Conservation (phyloP, 2,888 invertebrate species). For the Drosophila nigricruria region DNA sequence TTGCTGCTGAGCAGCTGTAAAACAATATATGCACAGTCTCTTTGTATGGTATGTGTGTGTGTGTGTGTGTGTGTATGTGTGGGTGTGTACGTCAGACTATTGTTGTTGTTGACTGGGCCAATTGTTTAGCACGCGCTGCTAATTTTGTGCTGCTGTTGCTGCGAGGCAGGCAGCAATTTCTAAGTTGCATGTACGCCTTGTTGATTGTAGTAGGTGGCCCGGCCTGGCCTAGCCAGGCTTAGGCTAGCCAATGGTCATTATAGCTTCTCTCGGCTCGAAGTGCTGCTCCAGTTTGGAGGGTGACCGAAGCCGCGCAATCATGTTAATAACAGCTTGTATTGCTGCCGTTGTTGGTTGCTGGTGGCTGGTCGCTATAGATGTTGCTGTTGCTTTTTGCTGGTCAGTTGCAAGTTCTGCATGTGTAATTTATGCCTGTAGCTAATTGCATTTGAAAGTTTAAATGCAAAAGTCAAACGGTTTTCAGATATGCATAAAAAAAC, state of each 20-base stretch:
- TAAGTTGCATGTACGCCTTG: constrained; percentile 82
- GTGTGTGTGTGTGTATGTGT: constrained; percentile 28
- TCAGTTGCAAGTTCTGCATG: constrained; percentile 64
- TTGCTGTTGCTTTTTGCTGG: constrained; percentile 53
- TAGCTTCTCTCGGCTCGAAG: constrained; percentile 17
- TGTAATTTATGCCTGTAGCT: constrained; percentile 76
- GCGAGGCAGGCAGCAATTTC: constrained; percentile 78
- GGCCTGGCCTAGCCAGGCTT: constrained; percentile 14
- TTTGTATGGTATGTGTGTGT: constrained; percentile 21
- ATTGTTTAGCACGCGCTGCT: constrained; percentile 81
- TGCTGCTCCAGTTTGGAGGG: constrained; percentile 54
- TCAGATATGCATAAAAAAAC: constrained; percentile 72
- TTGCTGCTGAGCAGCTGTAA: constrained; percentile 69
- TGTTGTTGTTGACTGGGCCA: constrained; percentile 66
- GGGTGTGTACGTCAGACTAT: constrained; percentile 55
- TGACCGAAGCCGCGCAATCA: constrained; percentile 69
- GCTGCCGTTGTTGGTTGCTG: constrained; percentile 45
- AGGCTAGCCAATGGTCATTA: constrained; percentile 52
- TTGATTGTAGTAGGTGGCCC: constrained; percentile 79
- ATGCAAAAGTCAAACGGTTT: constrained; percentile 81
- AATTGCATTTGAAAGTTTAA: constrained; percentile 79
- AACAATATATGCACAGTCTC: constrained; percentile 74
- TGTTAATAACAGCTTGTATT: constrained; percentile 74
- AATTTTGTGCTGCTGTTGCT: constrained; percentile 68
- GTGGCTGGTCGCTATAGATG: constrained; percentile 41